A percentile compares a stretch with the other conserved stretches of the same genome.
Conservation (phyloP, 30 jellyfish, hydroid and myxozoan genomes). For the Sanderia malayensis region DNA sequence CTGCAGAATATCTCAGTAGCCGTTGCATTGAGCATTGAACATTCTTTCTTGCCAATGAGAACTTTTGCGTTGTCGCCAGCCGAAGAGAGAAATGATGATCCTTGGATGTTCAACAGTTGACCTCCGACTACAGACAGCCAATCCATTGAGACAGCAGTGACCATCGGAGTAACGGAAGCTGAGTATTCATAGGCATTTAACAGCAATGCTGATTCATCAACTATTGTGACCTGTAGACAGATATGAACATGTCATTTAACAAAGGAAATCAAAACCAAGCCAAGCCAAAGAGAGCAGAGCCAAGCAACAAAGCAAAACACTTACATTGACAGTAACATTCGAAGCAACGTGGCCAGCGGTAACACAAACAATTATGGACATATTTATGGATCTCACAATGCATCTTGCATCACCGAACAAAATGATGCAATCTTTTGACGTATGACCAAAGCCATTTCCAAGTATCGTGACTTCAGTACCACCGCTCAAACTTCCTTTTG, state of each 20-base stretch:
- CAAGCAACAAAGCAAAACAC: not conserved
- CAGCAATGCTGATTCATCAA: conserved; percentile 26
- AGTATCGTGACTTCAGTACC: conserved; percentile 63
- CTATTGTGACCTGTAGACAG: conserved; percentile 34
- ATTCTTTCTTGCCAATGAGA: conserved; percentile 39
- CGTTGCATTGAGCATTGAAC: conserved; percentile 36
- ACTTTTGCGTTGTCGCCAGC: conserved; percentile 54
- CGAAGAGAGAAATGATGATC: conserved; percentile 45
- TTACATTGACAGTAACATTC: conserved; percentile 31
- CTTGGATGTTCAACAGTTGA: conserved; percentile 36
- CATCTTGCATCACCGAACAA: conserved; percentile 51
- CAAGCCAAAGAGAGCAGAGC: too few species aligned
- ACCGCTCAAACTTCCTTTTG: conserved; percentile 65
- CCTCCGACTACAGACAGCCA: conserved; percentile 52
- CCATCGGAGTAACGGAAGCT: conserved; percentile 37
- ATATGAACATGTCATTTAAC: too few species aligned
- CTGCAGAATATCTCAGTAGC: conserved; percentile 54
- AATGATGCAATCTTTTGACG: conserved; percentile 34
- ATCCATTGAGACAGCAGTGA: conserved; percentile 52
- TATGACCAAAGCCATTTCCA: conserved; percentile 84
- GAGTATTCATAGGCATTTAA: conserved; percentile 50
- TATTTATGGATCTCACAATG: conserved; percentile 27
- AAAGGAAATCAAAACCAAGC: too few species aligned
- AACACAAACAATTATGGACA: conserved; percentile 44
- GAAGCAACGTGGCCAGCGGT: conserved; percentile 45